Evolutionary conservation across 1,140 invertebrate genomes (phyloP), one percentile per base, ranked within the genome.

Genomic region (Tetramorium simillimum): DNA sequence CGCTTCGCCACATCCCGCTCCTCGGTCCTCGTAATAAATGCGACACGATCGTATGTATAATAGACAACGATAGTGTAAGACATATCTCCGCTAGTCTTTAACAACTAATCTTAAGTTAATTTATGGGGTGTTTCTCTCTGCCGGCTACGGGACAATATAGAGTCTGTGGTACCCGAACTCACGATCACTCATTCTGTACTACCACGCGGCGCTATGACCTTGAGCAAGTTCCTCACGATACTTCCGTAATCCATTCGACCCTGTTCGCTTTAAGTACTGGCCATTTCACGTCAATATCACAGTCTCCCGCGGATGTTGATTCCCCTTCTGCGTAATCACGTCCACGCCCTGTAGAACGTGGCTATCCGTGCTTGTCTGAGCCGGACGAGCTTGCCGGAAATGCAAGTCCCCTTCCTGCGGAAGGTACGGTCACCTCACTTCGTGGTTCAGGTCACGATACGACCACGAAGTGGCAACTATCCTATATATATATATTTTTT

Each of bases 61-160:
- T 93, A 93, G 92, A 93, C 93, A 92, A 93, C 91, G 89, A 93
- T 89, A 91, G 69, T 88, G 73, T 89, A 73, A 72, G 73, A 86
- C 87, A 62, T 87, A 80, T 75, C 67, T 88, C 82, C 85, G 67
- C 90, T 77, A 69, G 86, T 77, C 56, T 91, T 91, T 86, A 88
- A 92, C 89, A 88, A 85, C 91, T 92, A 93, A 87, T 67, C 76
- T 87, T 92, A 92, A 92, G 80, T 93, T 33, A 92, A 82, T 88
- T 89, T 92, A 92, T 87, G 37, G 89, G 86, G 88, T 87, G 88
- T 88, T 87, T 90, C 65, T 24, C 33, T 33, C 33, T 75, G 69
- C 63, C 75, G 67, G 75, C 60, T 75, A 62, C 51, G 58, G 51
- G 86, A 91, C 43, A 10, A 89, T 62, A 89, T 62, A 81, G 60